Evolutionary conservation across 2,797 vertebrate genomes (phyloP).

Genomic region (Menidia menidia): DNA sequence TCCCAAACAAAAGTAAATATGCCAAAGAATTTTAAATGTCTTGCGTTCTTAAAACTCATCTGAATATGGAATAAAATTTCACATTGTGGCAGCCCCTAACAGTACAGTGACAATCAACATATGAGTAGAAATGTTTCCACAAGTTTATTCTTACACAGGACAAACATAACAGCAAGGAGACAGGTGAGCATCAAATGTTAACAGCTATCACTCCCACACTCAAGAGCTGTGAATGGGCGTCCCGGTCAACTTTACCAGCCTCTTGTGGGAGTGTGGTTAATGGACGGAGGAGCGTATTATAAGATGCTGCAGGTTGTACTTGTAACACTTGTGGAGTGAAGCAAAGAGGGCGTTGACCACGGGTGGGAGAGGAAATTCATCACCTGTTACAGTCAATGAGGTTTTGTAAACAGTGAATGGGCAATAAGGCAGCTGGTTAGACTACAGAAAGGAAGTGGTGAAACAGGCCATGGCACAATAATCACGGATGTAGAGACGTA

Average conservation of each 20-base stretch:
- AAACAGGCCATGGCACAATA: conserved; percentile 42
- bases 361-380: not conserved
- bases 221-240: conserved; percentile 9
- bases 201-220: conserved; percentile 39
- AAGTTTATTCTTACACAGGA: conserved; percentile 50
- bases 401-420: conserved; percentile 65
- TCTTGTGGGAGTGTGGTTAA: conserved; percentile 28
- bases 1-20: too few species aligned
- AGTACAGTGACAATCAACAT: not conserved
- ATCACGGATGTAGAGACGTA: conserved; percentile 17
- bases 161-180: conserved; percentile 45
- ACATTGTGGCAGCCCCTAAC: too few species aligned
- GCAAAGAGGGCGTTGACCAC: conserved; percentile 10
- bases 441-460: conserved; percentile 56
- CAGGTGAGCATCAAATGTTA: conserved; percentile 20
- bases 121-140: conserved; percentile 9
- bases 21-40: too few species aligned
- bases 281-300: conserved; percentile 14
- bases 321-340: conserved; percentile 42
- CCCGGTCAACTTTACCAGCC: not conserved
- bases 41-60: too few species aligned
- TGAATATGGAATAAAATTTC: too few species aligned
- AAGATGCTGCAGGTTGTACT: conserved; percentile 6
- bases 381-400: conserved; percentile 54
- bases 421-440: conserved; percentile 69